These are phyloP conservation scores for Thalassarche chlororhynchos DNA, from an alignment of 2,113 vertebrate species.

Conservation along the genomic window DNA sequence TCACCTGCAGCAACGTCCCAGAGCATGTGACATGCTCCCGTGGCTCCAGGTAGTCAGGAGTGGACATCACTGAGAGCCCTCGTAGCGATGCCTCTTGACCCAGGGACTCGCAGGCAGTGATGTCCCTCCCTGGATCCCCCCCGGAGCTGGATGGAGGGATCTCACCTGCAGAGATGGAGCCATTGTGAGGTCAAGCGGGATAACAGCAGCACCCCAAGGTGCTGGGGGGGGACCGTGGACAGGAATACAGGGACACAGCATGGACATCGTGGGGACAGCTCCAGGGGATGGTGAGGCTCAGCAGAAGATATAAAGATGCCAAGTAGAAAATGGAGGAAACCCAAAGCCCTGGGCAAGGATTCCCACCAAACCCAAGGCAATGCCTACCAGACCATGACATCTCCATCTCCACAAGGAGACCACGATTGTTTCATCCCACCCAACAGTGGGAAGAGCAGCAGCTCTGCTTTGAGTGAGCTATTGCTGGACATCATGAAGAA, in stretches of 20 bases:
- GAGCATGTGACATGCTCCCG: background rate
- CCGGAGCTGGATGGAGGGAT: background rate
- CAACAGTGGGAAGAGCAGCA: background rate
- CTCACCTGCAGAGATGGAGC: background rate
- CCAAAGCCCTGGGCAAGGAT: background rate
- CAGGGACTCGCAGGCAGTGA: fast-evolving
- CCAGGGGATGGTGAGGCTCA: background rate
- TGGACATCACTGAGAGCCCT: background rate
- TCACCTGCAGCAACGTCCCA: fast-evolving
- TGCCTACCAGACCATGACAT: background rate
- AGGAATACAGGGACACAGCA: background rate
- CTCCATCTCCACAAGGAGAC: fast-evolving
- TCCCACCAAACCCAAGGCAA: background rate
- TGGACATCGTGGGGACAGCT: background rate
- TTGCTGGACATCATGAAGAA: background rate
- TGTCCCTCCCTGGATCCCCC: background rate
- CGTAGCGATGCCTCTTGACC: background rate
- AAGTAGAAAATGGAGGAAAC: background rate
- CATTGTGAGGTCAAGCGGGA: background rate
- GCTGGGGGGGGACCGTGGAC: background rate
- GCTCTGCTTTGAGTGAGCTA: background rate
- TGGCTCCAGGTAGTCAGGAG: background rate
- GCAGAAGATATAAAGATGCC: background rate
- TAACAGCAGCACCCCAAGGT: background rate
- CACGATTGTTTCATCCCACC: fast-evolving